Percentiles rank a stretch among this genome's conserved stretches.
These are phyloP conservation scores for Rana temporaria DNA, from an alignment of 2,113 vertebrate genomes.

Conservation along the genomic window DNA sequence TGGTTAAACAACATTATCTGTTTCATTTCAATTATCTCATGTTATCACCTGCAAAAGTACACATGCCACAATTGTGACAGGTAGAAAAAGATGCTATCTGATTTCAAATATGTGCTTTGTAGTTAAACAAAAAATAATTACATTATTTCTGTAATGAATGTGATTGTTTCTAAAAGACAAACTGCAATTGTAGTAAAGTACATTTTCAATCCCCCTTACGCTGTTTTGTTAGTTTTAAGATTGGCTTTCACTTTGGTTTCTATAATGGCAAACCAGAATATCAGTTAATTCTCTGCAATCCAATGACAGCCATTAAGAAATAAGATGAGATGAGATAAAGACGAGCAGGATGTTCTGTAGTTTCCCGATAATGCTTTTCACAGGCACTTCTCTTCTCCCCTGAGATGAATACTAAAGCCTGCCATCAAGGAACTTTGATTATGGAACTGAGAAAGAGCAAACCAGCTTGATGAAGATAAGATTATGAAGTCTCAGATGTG, in stretches of 20 bases:
- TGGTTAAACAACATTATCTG: too few relatives aligned
- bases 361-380: constrained; percentile 64
- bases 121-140: constrained; percentile 28
- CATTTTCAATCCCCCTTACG: constrained; percentile 21
- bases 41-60: not conserved
- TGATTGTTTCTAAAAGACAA: constrained; percentile 30
- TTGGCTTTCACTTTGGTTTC: constrained; percentile 26
- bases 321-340: constrained; percentile 57
- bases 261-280: constrained; percentile 33
- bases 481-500: constrained; percentile 56
- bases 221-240: constrained; percentile 2
- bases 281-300: constrained; percentile 34
- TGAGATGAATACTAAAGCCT: constrained; percentile 58
- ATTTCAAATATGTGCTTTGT: constrained; percentile 11
- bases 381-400: constrained; percentile 36
- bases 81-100: constrained; percentile 21
- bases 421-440: constrained; percentile 52
- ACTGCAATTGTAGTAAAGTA: constrained; percentile 30
- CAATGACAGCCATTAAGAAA: constrained; percentile 55
- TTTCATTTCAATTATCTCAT: constrained; percentile 8
- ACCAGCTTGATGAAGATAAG: constrained; percentile 64
- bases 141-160: constrained; percentile 34
- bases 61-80: constrained; percentile 13
- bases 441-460: constrained; percentile 59
- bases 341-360: constrained; percentile 59